These are phyloP conservation scores for Uromys caudimaculatus DNA, from an alignment of 2,797 vertebrate genomes.

Conservation along the genomic window DNA sequence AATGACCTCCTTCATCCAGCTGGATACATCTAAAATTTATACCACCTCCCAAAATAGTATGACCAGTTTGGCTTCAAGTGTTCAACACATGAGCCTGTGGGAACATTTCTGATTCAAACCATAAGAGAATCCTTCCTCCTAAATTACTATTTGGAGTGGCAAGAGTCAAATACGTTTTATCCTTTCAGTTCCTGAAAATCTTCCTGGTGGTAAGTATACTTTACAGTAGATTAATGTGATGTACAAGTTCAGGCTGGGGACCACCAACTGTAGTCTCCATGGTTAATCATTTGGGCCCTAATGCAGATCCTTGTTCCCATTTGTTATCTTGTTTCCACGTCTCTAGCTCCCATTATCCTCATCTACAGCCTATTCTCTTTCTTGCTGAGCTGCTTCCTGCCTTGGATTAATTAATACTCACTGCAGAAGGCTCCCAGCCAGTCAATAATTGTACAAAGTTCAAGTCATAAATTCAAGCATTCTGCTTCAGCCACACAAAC, in stretches of 20 bases:
- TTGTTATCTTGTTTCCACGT: not conserved
- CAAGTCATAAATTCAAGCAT: slow-evolving; percentile 67
- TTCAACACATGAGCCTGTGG: not conserved
- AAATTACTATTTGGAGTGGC: slow-evolving; percentile 32
- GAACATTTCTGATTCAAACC: not conserved
- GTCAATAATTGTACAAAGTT: slow-evolving; percentile 63
- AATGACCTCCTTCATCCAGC: not conserved
- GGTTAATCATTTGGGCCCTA: slow-evolving; percentile 35
- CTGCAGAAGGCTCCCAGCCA: slow-evolving; percentile 46
- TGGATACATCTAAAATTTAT: not conserved
- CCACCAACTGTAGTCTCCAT: not conserved
- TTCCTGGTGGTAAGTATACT: not conserved
- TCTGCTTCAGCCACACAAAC: slow-evolving; percentile 20
- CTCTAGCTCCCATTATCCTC: slow-evolving; percentile 51
- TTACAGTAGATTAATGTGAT: not conserved
- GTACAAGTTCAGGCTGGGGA: not conserved
- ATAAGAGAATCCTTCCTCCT: not conserved
- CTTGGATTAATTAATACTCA: slow-evolving; percentile 73
- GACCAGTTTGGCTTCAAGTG: not conserved
- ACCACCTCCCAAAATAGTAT: not conserved
- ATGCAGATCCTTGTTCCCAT: slow-evolving; percentile 17
- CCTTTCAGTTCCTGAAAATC: slow-evolving; percentile 27
- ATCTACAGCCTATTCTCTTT: slow-evolving; percentile 39
- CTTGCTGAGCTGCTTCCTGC: slow-evolving; percentile 55
- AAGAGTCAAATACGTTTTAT: slow-evolving; percentile 18